Evolutionary conservation across 2,113 vertebrate genomes (phyloP), one percentile per base, ranked within the genome.

Genomic region (Mystacornis crossleyi): DNA sequence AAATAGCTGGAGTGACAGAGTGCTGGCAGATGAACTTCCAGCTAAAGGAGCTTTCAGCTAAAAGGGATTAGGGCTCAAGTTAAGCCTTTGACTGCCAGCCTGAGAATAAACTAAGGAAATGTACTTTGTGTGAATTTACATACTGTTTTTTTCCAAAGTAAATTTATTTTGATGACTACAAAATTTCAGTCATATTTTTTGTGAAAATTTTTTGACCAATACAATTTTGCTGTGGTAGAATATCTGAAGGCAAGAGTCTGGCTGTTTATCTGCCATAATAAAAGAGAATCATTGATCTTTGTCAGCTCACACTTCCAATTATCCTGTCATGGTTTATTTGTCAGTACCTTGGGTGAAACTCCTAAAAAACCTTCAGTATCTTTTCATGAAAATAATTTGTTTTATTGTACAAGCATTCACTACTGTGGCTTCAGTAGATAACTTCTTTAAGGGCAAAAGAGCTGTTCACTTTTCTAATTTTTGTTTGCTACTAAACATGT

Each of bases 21-120:
- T 7, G 8, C 47, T 95, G 73, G 80, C 89, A 94, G 89, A 94
- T 71, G 87, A 95, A 47, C 66, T 95, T 95, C 70, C 73, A 92
- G 86, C 70, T 94, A 92, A 95, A 95, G 77, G 40, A 89, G 61
- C 55, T 95, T 97, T 96, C 75, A 92, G 45, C 51, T 93, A 25
- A 93, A 96, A 93, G 75, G 70, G 69, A 95, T 96, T 95, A 96
- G 90, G 55, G 40, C 45, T 96, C 12, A 73, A 61, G 40, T 78
- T 96, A 92, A 97, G 40, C 87, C 25, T 64, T 17, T 31, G 50
- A 55, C 15, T 89, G 53, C n/a, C 90, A 89, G 29, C 29, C 55
- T 83, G 80, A 93, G 57, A 95, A 94, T 88, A 93, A 97, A 91
- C 45, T 45, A 51, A 69, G 23, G 42, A 42, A 74, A 61, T 7